Evolutionary conservation across 2,888 invertebrate species (phyloP), one percentile per base, ranked within the genome.

Genomic region (Ephialtes manifestator): DNA sequence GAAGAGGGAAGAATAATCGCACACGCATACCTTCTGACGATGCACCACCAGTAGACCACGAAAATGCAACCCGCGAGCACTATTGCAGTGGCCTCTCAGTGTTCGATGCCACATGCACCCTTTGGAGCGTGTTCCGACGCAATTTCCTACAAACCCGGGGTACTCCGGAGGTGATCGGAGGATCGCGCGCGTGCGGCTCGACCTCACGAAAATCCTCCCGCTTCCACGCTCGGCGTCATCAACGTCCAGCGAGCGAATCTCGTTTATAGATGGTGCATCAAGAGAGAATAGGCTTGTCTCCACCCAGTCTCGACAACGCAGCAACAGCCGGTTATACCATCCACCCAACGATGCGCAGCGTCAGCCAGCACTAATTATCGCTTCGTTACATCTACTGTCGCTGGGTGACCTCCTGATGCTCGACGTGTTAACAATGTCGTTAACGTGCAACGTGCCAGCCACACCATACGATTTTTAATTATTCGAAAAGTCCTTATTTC

Each of bases 331-430:
- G 67, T 80, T 67, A 55, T 67, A 43, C 28, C 67, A 46, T 31
- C 55, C 10, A 48, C 18, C 43, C 35, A 65, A 46, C 46, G 35
- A 43, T 46, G 46, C 51, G 20, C 24, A 63, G 24, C 79, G 55
- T 71, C 79, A 71, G 51, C 51, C 79, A n/a, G 63, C 63, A 79
- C 79, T 81, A 81, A 81, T 81, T 74, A 74, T 81, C 80, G 74
- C 74, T 81, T 81, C 80, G 72, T 81, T 81, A 81, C 80, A 81
- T 81, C 67, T 53, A 53, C 71, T 43, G 55, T 10, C 48, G 60
- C 11, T 43, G 5, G 15, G 39, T n/a, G 46, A 48, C 13, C 60
- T 43, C 46, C 43, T 46, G 58, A 39, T 77, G 53, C 24, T 58
- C 39, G 55, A 43, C 71, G 46, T 71, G 53, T 79, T 72, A 78